Evolutionary conservation across 2,888 invertebrate genomes (phyloP), one percentile per base, ranked within the genome.

Genomic region (Aporophyla nigra): DNA sequence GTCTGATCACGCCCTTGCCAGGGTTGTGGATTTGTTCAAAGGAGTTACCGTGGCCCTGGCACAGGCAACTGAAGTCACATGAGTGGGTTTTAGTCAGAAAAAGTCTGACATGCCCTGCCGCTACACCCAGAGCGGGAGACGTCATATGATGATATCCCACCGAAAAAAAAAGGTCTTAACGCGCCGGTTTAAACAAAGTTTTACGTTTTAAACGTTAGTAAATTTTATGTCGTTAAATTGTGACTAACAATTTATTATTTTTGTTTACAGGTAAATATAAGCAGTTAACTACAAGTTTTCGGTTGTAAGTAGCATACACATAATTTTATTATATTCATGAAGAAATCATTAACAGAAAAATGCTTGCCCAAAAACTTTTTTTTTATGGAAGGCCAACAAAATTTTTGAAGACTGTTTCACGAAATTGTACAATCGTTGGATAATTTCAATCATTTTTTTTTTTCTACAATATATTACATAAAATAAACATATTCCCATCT

Each of bases 211-310:
- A 71, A 43, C 12, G 2, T 27, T 9, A 14, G 1, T 43, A 0
- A 46, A 21, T 56, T 43, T 62, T 33, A 33, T 33, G 2, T 33
- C 33, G 33, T 43, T 68, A 3, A 24, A 3, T 12, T 40, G 24
- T 75, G 12, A 71, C 72, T 85, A 69, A 84, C 9, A 14, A 56
- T 51, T 14, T 1, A 66, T 53, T 70, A 12, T 63, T 68, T 78
- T 82, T 80, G 33, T 75, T 87, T 71, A 53, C 86, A 88, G 88
- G 88, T 88, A 86, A 86, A 71, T 75, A 80, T 43, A 43, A 24
- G 73, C 62, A 53, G 71, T 51, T 74, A 27, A 19, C 53, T 21
- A 40, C 53, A 27, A 10, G 4, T n/a, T 51, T 21, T 21, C 2
- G 10, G 9, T 2, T 33, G 81, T 73, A 67, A 70, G 81, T 84